A percentile compares a stretch with the other conserved stretches of the same genome.
Evolutionary conservation across 2,113 vertebrate genomes (phyloP).

Genomic region (Chaenogobius annularis): DNA sequence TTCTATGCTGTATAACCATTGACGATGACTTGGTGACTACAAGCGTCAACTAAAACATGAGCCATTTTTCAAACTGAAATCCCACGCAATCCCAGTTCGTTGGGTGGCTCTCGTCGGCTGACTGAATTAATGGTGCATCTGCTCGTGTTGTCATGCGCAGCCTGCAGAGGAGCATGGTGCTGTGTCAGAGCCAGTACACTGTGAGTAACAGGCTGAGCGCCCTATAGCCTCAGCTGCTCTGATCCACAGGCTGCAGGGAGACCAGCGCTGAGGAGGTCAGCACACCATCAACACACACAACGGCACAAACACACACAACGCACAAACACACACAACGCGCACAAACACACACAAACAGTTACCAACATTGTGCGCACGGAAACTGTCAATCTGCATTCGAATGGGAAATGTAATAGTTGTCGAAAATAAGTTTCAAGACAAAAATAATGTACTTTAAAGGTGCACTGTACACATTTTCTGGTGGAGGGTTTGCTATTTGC

Average conservation of each 20-base stretch:
- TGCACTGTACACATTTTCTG: too few relatives aligned
- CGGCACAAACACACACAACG: too few relatives aligned
- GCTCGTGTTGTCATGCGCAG: constrained; percentile 66
- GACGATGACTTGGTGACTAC: too few relatives aligned
- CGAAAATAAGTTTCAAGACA: not conserved
- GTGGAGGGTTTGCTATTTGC: too few relatives aligned
- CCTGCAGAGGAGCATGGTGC: constrained; percentile 68
- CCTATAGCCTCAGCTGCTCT: constrained; percentile 27
- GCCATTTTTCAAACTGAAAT: not conserved
- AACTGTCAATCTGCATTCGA: not conserved
- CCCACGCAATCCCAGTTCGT: constrained; percentile 37
- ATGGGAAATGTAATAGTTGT: not conserved
- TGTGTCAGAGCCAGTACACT: constrained; percentile 53
- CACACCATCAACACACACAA: constrained; percentile 19
- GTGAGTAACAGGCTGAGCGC: constrained; percentile 39
- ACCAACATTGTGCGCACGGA: not conserved
- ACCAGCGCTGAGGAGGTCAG: constrained; percentile 64
- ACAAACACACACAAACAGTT: not conserved
- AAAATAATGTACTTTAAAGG: too few relatives aligned
- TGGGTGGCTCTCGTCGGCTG: constrained; percentile 55
- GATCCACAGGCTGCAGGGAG: constrained; percentile 62
- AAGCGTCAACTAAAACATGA: not conserved
- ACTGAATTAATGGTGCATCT: constrained; percentile 72
- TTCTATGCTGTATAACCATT: not conserved
- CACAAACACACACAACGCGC: too few relatives aligned